A percentile compares a stretch with the other conserved stretches of the same genome.
phyloP scores from a whole-genome alignment of 2,888 invertebrate species.

The Hetaerina titia region DNA sequence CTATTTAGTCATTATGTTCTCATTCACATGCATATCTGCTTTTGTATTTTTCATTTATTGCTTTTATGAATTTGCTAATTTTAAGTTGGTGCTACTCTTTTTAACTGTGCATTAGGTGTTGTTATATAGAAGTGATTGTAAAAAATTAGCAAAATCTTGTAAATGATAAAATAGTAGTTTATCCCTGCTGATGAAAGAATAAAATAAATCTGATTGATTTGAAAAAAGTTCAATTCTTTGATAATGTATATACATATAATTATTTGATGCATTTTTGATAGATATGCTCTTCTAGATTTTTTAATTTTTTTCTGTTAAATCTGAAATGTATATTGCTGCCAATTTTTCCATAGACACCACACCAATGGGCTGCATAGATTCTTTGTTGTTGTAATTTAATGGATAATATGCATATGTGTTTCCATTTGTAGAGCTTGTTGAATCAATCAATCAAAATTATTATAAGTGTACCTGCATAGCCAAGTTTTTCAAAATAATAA shows the following conservation, averaged over 20 bases:
- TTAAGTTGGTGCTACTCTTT: not conserved
- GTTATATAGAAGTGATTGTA: not conserved
- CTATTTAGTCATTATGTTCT: not conserved
- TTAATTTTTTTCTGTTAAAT: not conserved
- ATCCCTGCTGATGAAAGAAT: not conserved
- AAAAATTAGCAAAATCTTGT: not conserved
- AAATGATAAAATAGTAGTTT: not conserved
- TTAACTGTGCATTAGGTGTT: not conserved
- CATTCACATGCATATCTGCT: not conserved
- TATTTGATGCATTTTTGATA: not conserved
- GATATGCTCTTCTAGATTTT: not conserved
- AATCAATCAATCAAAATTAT: not conserved
- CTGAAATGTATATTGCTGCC: not conserved
- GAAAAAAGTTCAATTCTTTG: not conserved
- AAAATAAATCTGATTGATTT: not conserved
- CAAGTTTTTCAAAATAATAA: not conserved
- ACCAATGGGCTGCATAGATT: not conserved
- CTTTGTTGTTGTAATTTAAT: not conserved
- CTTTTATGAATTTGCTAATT: not conserved
- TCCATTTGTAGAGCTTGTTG: constrained; percentile 11
- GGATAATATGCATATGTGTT: not conserved
- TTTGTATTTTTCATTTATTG: not conserved
- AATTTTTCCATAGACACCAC: not conserved
- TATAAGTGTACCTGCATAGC: not conserved
- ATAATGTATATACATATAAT: not conserved